Percentiles rank a stretch among this genome's conserved stretches.
Evolutionary conservation across 2,888 invertebrate species (phyloP).

Genomic region (Nomada goodeniana): DNA sequence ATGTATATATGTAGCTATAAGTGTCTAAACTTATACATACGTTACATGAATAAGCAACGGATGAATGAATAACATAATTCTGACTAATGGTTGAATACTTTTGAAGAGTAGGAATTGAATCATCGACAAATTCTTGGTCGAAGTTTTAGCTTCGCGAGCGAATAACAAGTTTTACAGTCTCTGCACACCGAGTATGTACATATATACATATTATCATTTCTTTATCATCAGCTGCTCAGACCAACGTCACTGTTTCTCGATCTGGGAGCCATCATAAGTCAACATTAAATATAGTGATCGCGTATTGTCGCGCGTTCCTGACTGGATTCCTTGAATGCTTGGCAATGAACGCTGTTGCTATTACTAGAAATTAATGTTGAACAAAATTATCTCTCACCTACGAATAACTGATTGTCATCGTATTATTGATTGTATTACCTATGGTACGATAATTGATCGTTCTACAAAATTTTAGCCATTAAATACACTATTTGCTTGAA

Average conservation of each 20-base stretch:
- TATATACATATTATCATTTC: slow-evolving; percentile 44
- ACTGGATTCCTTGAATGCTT: slow-evolving; percentile 50
- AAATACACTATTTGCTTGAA: neutral
- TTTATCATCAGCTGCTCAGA: slow-evolving; percentile 60
- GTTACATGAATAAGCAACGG: slow-evolving; percentile 1
- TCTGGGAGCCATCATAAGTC: slow-evolving; percentile 57
- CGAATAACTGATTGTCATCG: neutral
- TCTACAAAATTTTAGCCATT: neutral
- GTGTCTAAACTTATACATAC: neutral
- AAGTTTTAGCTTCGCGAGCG: slow-evolving; percentile 1
- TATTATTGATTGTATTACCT: neutral
- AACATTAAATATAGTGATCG: slow-evolving; percentile 72
- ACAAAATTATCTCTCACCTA: neutral
- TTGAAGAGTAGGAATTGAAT: slow-evolving; percentile 47
- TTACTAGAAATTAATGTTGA: slow-evolving; percentile 23
- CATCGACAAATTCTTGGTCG: slow-evolving; percentile 56
- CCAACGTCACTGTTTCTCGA: slow-evolving; percentile 59
- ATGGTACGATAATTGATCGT: neutral
- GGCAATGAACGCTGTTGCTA: slow-evolving; percentile 30
- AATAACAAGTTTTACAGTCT: slow-evolving; percentile 24
- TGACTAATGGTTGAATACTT: slow-evolving; percentile 19
- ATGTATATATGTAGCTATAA: neutral
- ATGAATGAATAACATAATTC: slow-evolving; percentile 35
- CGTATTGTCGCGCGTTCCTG: slow-evolving; percentile 52
- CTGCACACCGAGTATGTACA: neutral